Evolutionary conservation across 2,888 invertebrate genomes (phyloP), one percentile per base, ranked within the genome.

Genomic region (Ormyrus pomaceus): DNA sequence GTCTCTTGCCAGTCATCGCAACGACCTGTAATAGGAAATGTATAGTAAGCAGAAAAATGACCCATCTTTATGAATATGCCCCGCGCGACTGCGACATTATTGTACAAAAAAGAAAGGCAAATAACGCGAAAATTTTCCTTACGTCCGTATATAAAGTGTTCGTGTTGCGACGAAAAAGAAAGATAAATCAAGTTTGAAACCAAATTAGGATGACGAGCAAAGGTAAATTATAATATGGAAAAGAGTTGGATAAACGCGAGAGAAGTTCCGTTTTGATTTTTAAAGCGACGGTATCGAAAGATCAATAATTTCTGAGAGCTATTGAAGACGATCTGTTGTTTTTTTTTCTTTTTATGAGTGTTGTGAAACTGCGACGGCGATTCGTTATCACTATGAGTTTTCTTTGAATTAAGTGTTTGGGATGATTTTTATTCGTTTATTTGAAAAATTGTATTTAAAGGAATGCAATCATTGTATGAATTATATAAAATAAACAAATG

Each of bases 11-110:
- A 70, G 45, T 45, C 55, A 48, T 51, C 10, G 5, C 34, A 55
- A 68, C n/a, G 64, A 80, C 53, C 80, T 80, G 80, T 53, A 80
- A 80, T 80, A 69, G 48, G 46, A 76, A 62, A 64, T 71, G 50
- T 46, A 77, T 73, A 50, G 71, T 66, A 62, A 62, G 55, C 72
- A 19, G 19, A 61, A 74, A 64, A 69, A 50, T 65, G 64, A 66
- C 45, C 62, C 46, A 13, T 55, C 53, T 46, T 65, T 64, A 4
- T 46, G 13, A 50, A 61, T 13, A 5, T 19, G 19, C n/a, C 4
- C 13, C 11, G 8, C n/a, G 46, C 34, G 45, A 5, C 48, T 11
- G 70, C 56, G 50, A 46, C 9, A 50, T 11, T 5, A 55, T 11
- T 46, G n/a, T 62, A 19, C 6, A 65, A 61, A 62, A 72, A 62